These are phyloP conservation scores for Pemphigus obesinymphae DNA, from an alignment of 1,140 invertebrate species.

Conservation along the genomic window DNA sequence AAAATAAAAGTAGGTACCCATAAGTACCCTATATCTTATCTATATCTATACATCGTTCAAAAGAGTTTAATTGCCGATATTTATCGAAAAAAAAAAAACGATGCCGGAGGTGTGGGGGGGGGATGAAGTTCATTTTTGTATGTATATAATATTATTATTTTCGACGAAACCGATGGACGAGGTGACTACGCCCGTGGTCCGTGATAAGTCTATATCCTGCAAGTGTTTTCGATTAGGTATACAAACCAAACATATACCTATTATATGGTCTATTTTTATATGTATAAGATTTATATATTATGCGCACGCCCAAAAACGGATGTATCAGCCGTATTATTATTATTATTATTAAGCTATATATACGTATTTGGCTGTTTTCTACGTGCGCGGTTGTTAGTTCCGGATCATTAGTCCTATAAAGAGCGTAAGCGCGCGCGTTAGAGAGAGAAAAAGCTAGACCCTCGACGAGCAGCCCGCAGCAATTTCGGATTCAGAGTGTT, in stretches of 20 bases:
- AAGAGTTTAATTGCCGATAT: neutral
- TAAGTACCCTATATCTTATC: neutral
- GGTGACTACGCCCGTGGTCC: too few species aligned
- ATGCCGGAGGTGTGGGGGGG: neutral
- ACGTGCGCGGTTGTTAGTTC: constrained; percentile 23
- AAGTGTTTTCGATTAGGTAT: neutral
- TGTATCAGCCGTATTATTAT: neutral
- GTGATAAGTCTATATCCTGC: too few species aligned
- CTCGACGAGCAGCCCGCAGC: constrained; percentile 28
- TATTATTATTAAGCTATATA: constrained; percentile 8
- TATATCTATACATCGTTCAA: neutral
- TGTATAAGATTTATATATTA: neutral
- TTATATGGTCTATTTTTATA: neutral
- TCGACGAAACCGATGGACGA: neutral
- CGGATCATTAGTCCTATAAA: constrained; percentile 31
- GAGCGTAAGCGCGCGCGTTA: neutral
- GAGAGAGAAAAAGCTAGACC: neutral
- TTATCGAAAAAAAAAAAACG: too few species aligned
- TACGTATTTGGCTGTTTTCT: neutral
- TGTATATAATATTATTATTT: neutral
- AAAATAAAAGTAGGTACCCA: neutral
- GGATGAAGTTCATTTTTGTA: neutral
- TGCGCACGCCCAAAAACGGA: constrained; percentile 6
- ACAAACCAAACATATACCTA: neutral
- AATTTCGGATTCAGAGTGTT: constrained; percentile 36